Evolutionary conservation across 2,888 invertebrate genomes (phyloP).

Genomic region (Amiota communis): DNA sequence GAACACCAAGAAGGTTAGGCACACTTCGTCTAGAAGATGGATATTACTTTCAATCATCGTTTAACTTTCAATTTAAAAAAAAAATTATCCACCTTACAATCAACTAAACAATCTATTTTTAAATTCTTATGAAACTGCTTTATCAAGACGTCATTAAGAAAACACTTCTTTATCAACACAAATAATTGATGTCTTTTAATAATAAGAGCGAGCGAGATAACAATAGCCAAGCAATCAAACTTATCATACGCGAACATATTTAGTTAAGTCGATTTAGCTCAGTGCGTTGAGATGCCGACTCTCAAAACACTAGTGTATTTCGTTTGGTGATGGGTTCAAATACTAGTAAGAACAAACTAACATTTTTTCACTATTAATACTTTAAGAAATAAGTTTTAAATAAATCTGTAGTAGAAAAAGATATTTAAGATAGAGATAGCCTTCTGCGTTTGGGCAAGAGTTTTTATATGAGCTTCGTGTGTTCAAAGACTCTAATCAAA

Average conservation of each 20-base stretch:
- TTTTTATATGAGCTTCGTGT: slow-evolving; percentile 54
- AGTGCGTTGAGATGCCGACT: slow-evolving; percentile 8
- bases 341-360: background rate
- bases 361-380: background rate
- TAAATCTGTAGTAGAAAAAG: too few species aligned
- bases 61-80: too few species aligned
- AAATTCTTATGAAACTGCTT: too few species aligned
- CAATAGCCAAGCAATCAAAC: background rate
- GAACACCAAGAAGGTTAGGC: too few species aligned
- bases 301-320: background rate
- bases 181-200: background rate
- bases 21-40: too few species aligned
- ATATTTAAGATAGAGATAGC: slow-evolving; percentile 33
- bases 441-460: slow-evolving; percentile 70
- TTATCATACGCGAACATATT: background rate
- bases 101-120: too few species aligned
- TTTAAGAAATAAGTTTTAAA: too few species aligned
- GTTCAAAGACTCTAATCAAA: slow-evolving; percentile 69
- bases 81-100: too few species aligned
- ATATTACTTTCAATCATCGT: too few species aligned
- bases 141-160: background rate
- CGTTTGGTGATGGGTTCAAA: background rate
- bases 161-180: background rate
- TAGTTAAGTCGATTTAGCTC: background rate
- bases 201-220: background rate